Conservation (phyloP, 2,113 vertebrate genomes). For the Camarhynchus parvulus region DNA sequence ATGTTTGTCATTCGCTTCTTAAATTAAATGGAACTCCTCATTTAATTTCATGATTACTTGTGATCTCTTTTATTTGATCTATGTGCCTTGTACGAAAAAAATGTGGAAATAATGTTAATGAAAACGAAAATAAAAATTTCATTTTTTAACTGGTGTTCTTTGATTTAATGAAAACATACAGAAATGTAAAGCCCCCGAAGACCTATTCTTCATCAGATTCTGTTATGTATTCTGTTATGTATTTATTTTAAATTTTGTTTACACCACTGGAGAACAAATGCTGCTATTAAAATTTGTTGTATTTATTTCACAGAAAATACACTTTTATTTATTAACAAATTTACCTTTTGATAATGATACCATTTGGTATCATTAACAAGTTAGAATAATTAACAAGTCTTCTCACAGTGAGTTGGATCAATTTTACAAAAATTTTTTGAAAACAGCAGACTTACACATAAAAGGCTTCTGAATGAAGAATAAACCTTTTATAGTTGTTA, state of each 20-base stretch:
- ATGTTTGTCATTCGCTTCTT: background rate
- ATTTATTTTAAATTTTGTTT: background rate
- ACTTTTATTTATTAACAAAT: background rate
- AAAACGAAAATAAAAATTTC: background rate
- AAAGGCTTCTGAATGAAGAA: background rate
- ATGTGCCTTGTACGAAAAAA: background rate
- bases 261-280: background rate
- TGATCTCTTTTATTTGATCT: background rate
- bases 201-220: background rate
- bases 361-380: background rate
- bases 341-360: background rate
- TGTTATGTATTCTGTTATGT: background rate
- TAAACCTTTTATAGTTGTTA: background rate
- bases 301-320: background rate
- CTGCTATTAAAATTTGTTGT: background rate
- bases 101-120: background rate
- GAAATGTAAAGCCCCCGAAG: background rate
- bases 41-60: background rate
- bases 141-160: background rate
- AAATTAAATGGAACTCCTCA: background rate
- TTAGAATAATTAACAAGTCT: background rate
- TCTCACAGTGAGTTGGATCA: background rate
- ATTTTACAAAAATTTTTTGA: background rate
- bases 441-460: background rate
- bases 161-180: background rate